phyloP scores from a whole-genome alignment of 2,113 vertebrate species.

The Gasterosteus aculeatus region DNA sequence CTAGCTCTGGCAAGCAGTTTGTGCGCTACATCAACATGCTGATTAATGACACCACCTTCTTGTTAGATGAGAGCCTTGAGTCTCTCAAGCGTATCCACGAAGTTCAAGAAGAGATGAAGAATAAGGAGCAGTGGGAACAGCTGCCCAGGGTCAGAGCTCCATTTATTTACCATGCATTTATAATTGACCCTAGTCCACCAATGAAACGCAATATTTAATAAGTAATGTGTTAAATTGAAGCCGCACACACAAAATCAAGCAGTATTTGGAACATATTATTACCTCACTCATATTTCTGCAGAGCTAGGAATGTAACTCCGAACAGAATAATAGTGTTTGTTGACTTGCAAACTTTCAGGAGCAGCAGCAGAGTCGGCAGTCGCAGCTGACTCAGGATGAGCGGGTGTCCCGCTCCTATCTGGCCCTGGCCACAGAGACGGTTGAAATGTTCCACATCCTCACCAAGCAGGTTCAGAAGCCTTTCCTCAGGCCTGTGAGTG shows the following conservation, averaged over 20 bases:
- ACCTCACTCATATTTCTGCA: neutral
- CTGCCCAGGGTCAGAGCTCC: constrained; percentile 89
- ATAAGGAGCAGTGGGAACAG: constrained; percentile 97
- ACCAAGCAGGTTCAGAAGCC: constrained; percentile 99
- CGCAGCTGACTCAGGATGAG: constrained; percentile 97
- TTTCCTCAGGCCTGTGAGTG: constrained; percentile 97
- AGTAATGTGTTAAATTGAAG: neutral
- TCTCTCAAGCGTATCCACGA: constrained; percentile 98
- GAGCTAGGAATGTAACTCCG: neutral
- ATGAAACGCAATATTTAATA: neutral
- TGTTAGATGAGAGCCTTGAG: constrained; percentile 97
- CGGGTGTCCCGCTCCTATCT: constrained; percentile 96
- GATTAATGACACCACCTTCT: constrained; percentile 98
- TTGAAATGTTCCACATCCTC: constrained; percentile 99
- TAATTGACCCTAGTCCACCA: neutral
- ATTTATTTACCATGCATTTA: neutral
- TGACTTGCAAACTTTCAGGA: constrained; percentile 80
- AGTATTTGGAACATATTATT: neutral
- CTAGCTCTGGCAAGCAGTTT: constrained; percentile 98
- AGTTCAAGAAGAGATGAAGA: constrained; percentile 99
- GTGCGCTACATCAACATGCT: constrained; percentile 99
- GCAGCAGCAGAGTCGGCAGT: constrained; percentile 97
- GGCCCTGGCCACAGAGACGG: constrained; percentile 95
- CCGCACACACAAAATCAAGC: neutral
- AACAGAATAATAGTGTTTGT: neutral